Evolutionary conservation across 2,888 invertebrate genomes (phyloP).

Genomic region (Stenodema calcarata): DNA sequence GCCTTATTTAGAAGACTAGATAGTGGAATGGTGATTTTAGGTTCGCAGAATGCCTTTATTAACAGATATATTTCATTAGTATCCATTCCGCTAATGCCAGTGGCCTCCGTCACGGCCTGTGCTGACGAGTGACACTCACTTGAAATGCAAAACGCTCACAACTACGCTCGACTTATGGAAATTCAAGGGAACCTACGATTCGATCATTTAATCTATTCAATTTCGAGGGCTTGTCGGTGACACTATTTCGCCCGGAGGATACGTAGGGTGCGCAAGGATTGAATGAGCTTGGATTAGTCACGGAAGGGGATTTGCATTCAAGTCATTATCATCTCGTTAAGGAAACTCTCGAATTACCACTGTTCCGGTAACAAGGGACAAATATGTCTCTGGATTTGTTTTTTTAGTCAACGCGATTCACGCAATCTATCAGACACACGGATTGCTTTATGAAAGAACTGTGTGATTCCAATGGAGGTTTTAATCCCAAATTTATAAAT

Average conservation of each 20-base stretch:
- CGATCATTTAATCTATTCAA: not conserved
- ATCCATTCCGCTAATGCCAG: too few relatives aligned
- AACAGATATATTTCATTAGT: too few relatives aligned
- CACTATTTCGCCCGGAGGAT: not conserved
- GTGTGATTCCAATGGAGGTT: too few relatives aligned
- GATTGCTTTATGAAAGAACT: too few relatives aligned
- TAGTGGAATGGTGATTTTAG: too few relatives aligned
- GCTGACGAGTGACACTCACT: not conserved
- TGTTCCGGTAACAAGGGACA: not conserved
- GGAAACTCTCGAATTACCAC: not conserved
- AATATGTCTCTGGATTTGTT: not conserved
- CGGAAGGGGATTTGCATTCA: not conserved
- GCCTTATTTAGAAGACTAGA: too few relatives aligned
- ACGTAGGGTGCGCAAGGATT: not conserved
- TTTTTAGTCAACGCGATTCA: not conserved
- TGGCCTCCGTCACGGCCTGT: not conserved
- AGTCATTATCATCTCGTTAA: not conserved
- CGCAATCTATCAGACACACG: too few relatives aligned
- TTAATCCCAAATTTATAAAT: too few relatives aligned
- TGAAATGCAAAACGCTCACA: not conserved
- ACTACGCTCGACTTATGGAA: not conserved
- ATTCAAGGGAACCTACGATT: not conserved
- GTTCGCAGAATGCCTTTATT: too few relatives aligned
- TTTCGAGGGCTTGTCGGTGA: not conserved
- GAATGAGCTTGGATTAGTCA: not conserved